A percentile compares a stretch with the other conserved stretches of the same genome.
Evolutionary conservation across 1,140 invertebrate species (phyloP).

Genomic region (Drosophila watanabei): DNA sequence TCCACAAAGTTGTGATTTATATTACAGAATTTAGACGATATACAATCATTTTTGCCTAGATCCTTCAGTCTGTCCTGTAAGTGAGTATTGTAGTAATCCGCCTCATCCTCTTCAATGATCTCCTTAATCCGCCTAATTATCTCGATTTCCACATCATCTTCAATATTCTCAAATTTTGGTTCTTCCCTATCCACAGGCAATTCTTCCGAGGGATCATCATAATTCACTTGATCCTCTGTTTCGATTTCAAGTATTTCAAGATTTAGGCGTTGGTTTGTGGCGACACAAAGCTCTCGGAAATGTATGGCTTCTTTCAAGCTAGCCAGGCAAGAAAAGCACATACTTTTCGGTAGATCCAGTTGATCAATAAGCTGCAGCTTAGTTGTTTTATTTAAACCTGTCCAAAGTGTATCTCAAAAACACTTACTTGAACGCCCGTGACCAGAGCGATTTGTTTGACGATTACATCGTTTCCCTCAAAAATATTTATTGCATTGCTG

Average conservation of each 20-base stretch:
- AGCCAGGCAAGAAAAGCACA: conserved; percentile 34
- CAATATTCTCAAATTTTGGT: neutral
- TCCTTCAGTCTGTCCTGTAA: neutral
- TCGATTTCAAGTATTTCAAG: neutral
- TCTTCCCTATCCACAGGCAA: neutral
- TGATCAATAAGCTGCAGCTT: conserved; percentile 28
- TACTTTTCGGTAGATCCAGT: conserved; percentile 14
- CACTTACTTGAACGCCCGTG: conserved; percentile 45
- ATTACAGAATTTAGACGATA: neutral
- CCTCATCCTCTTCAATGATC: conserved; percentile 6
- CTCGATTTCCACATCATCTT: conserved; percentile 4
- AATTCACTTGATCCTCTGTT: neutral
- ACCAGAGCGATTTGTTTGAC: conserved; percentile 30
- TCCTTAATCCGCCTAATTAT: neutral
- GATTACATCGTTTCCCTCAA: conserved; percentile 13
- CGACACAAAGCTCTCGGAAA: conserved; percentile 46
- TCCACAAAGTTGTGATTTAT: neutral
- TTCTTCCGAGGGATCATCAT: neutral
- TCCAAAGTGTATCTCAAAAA: neutral
- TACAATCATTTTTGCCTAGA: neutral
- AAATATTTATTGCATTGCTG: conserved; percentile 14
- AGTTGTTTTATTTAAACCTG: neutral
- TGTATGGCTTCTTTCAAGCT: conserved; percentile 35
- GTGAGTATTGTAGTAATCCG: neutral
- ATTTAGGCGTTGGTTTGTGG: conserved; percentile 10